Percentiles rank a stretch among this genome's conserved stretches.
phyloP scores from a whole-genome alignment of 2,888 invertebrate genomes.

The Unio pictorum region DNA sequence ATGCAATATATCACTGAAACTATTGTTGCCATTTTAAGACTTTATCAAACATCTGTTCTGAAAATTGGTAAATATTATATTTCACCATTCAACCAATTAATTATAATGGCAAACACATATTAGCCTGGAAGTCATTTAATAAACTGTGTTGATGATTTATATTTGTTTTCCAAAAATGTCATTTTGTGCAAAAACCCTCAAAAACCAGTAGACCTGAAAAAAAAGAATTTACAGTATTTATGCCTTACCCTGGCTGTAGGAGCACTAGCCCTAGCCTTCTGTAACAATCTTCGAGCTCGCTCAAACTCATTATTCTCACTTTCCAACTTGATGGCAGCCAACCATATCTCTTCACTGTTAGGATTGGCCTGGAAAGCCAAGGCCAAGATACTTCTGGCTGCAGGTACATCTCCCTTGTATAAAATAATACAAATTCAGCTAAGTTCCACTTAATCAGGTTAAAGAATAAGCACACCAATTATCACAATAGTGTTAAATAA shows the following conservation, averaged over 20 bases:
- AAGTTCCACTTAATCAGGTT: background rate
- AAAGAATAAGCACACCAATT: background rate
- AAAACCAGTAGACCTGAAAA: no score
- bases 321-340: constrained; percentile 98
- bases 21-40: no score
- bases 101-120: no score
- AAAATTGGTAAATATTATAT: no score
- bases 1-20: no score
- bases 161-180: no score
- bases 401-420: constrained; percentile 89
- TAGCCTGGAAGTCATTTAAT: no score
- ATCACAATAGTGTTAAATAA: background rate
- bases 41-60: no score
- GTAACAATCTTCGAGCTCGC: constrained; percentile 88
- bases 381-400: constrained; percentile 94
- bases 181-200: no score
- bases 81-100: no score
- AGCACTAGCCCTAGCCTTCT: constrained; percentile 94
- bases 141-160: no score
- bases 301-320: constrained; percentile 98
- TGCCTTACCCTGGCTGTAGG: constrained; percentile 80
- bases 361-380: constrained; percentile 97
- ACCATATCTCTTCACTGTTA: constrained; percentile 99
- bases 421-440: background rate
- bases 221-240: no score